Evolutionary conservation across 2,113 vertebrate genomes (phyloP).

Genomic region (Saimiri boliviensis): DNA sequence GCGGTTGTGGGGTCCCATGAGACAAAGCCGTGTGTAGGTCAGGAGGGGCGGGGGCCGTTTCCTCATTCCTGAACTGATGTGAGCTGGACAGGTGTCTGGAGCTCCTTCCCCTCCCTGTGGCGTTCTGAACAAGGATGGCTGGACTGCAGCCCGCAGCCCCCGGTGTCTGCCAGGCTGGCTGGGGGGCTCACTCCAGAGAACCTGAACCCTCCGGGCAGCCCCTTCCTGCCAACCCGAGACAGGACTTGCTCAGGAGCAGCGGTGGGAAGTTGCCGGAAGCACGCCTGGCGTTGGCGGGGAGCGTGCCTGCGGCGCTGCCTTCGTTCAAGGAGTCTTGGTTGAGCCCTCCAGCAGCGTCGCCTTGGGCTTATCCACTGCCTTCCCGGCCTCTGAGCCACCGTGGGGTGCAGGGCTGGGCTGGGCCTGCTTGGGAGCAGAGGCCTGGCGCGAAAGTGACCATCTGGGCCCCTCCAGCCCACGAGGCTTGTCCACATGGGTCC

Average conservation of each 20-base stretch:
- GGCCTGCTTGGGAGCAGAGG: rapidly evolving
- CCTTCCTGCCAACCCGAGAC: rapidly evolving
- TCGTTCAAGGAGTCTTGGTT: not conserved
- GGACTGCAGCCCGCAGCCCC: not conserved
- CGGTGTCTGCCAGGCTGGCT: not conserved
- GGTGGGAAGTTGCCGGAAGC: not conserved
- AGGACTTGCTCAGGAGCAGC: not conserved
- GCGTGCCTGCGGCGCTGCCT: not conserved
- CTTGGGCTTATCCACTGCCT: rapidly evolving
- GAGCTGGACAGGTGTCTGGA: not conserved
- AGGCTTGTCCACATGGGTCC: not conserved
- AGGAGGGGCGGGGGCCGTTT: not conserved
- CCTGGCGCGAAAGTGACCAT: rapidly evolving
- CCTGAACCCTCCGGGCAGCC: too few species aligned
- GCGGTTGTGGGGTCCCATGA: rapidly evolving
- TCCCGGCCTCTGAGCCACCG: rapidly evolving
- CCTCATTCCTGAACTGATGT: not conserved
- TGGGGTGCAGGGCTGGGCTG: not conserved
- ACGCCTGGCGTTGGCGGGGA: not conserved
- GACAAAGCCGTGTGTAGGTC: rapidly evolving
- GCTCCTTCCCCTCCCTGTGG: rapidly evolving
- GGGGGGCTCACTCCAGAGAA: not conserved
- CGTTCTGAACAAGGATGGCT: rapidly evolving
- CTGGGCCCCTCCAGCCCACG: not conserved
- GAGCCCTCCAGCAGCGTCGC: rapidly evolving